These are phyloP conservation scores for Indicator indicator DNA, from an alignment of 2,113 vertebrate species.

Conservation along the genomic window DNA sequence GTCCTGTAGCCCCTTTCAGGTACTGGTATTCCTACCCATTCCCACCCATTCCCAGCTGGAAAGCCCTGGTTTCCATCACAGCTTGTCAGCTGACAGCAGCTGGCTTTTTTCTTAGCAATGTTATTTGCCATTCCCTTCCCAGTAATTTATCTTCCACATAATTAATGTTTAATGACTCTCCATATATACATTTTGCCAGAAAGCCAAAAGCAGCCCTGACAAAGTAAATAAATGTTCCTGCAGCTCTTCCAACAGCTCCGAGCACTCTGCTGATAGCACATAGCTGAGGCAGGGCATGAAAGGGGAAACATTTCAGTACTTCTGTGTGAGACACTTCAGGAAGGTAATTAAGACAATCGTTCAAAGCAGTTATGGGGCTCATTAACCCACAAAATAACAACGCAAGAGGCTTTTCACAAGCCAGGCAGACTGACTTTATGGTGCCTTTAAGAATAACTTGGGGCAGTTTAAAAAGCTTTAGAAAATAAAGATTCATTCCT, in stretches of 20 bases:
- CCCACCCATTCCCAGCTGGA: not conserved
- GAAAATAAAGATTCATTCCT: not conserved
- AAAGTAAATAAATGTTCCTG: not conserved
- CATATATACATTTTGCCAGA: not conserved
- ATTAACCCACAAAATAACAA: slow-evolving; percentile 40
- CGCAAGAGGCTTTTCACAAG: not conserved
- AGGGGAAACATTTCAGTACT: not conserved
- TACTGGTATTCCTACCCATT: not conserved
- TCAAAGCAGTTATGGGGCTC: slow-evolving; percentile 27
- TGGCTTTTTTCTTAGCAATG: not conserved
- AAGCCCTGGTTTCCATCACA: not conserved
- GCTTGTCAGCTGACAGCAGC: not conserved
- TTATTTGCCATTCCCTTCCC: not conserved
- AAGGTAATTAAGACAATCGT: slow-evolving; percentile 34
- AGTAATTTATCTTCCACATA: not conserved
- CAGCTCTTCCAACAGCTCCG: not conserved
- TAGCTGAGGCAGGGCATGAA: not conserved
- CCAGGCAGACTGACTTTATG: not conserved
- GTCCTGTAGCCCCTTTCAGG: too few relatives aligned
- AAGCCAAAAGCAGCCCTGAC: not conserved
- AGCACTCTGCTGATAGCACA: not conserved
- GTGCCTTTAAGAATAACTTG: slow-evolving; percentile 8
- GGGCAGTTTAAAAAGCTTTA: not conserved
- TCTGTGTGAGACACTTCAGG: slow-evolving; percentile 44
- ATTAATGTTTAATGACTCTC: not conserved